Base-by-base conservation (phyloP, 2,888 invertebrate genomes). In the Yponomeuta sedellus region DNA sequence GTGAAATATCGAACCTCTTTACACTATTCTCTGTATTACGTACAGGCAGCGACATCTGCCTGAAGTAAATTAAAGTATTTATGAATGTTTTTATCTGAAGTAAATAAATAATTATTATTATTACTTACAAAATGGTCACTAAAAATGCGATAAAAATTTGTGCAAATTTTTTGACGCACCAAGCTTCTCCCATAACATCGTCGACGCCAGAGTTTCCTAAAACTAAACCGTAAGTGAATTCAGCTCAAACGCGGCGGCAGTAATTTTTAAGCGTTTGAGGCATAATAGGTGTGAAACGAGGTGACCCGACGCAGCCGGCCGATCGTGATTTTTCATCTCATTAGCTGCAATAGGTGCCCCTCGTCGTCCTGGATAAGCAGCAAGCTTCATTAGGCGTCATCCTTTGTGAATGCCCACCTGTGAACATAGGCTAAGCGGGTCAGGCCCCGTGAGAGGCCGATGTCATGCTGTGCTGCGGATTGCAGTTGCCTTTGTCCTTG, bases 291-390 rank as follows among this genome's bases (percentile, higher is more conserved):
- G 44, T 52, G 44, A 61, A 59, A 59, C 59, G 20, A 25, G 59
- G 59, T 59, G 59, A 59, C 61, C 61, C 28, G 28, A 34, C 28
- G 34, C 34, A 61, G 28, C 25, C 75, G 78, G 83, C 79, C 82
- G 88, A 80, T 78, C 85, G 86, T 85, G 75, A 84, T 85, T 86
- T 85, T 82, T 86, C 89, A 83, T 82, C 83, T 88, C 86, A 89
- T 89, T 90, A 87, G 75, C 76, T 76, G 68, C 69, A 72, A 73
- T 74, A 77, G 78, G 76, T 77, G 77, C 62, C 44, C 44, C 16
- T 16, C 4, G 61, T 76, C 74, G 83, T 81, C 82, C 85, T 84
- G 82, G 79, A 81, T 87, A 81, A 71, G 79, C 86, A 84, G 77
- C 73, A 76, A 76, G 79, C 77, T 77, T 82, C 82, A 81, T 81